These are phyloP conservation scores for Drosophila melanosoma DNA, from an alignment of 2,888 invertebrate species.

Conservation along the genomic window DNA sequence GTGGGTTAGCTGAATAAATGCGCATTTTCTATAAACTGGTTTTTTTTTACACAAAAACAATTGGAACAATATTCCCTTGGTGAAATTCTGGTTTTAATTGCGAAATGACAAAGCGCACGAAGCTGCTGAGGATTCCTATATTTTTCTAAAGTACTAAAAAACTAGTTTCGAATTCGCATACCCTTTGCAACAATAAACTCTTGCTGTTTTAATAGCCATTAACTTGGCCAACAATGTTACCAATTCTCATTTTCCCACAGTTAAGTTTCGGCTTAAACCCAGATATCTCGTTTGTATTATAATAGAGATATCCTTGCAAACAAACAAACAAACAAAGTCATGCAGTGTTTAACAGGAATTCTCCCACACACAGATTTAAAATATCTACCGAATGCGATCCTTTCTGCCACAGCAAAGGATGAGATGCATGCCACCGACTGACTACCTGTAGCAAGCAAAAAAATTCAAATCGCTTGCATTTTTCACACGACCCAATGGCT, in stretches of 20 bases:
- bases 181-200: neutral
- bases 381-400: constrained; percentile 65
- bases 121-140: constrained; percentile 1
- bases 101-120: constrained; percentile 11
- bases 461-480: constrained; percentile 74
- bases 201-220: constrained; percentile 60
- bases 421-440: constrained; percentile 51
- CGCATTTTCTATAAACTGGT: constrained; percentile 35
- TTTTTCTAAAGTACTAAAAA: neutral
- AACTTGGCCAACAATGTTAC: constrained; percentile 53
- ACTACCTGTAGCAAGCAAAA: constrained; percentile 66
- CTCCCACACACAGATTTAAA: constrained; percentile 70
- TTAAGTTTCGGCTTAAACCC: constrained; percentile 37
- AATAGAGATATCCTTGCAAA: constrained; percentile 66
- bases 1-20: constrained; percentile 23
- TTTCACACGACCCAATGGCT: constrained; percentile 66
- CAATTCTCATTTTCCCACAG: constrained; percentile 67
- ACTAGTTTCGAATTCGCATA: constrained; percentile 24
- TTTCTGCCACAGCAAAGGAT: constrained; percentile 68
- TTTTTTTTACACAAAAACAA: no score
- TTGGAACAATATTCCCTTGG: neutral
- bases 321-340: constrained; percentile 73
- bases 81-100: constrained; percentile 28
- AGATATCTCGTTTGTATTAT: constrained; percentile 38
- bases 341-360: constrained; percentile 74